Evolutionary conservation across 2,797 vertebrate genomes (phyloP), one percentile per base, ranked within the genome.

Genomic region (Myoxocephalus aenaeus): DNA sequence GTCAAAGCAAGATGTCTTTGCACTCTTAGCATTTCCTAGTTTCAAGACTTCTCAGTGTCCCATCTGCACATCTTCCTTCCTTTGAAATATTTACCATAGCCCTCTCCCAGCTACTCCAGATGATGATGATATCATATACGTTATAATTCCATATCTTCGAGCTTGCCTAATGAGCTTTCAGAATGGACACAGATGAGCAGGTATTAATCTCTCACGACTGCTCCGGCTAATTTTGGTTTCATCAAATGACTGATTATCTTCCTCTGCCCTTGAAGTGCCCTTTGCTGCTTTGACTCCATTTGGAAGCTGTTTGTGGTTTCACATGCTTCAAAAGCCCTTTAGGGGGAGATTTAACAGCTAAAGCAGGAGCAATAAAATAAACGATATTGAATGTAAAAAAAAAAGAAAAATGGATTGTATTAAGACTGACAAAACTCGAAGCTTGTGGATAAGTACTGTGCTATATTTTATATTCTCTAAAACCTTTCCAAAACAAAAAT

Each of bases 101-200:
- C 73, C 10, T 46, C 42, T 73, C 22, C 50, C 65, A 48, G 29
- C 61, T 51, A 5, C 58, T 42, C 46, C 7, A 27, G 32, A 59
- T 54, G 56, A 53, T 66, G 61, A 58, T 67, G 64, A 58, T 72
- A 54, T 79, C 69, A 61, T 70, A 29, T 18, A 62, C 65, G 3
- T 58, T 51, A 20, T 66, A 40, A 73, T 62, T 69, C 46, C 67
- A 74, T 67, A 72, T 77, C 51, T 74, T 71, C 27, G 40, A 17
- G 61, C 25, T 50, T 20, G 54, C 38, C 67, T 77, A 81, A 89
- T 88, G 65, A 80, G 64, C 48, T 90, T 56, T 80, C 50, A 29
- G 58, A 75, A 68, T 51, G 79, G 84, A 85, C 80, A 81, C 80
- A 81, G 86, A 77, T 70, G 87, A 91, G 79, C 84, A 89, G 86